Percentiles rank a stretch among this genome's conserved stretches.
Conservation (phyloP, 92 coral and sea anemone genomes). For the Epizoanthus scotinus region DNA sequence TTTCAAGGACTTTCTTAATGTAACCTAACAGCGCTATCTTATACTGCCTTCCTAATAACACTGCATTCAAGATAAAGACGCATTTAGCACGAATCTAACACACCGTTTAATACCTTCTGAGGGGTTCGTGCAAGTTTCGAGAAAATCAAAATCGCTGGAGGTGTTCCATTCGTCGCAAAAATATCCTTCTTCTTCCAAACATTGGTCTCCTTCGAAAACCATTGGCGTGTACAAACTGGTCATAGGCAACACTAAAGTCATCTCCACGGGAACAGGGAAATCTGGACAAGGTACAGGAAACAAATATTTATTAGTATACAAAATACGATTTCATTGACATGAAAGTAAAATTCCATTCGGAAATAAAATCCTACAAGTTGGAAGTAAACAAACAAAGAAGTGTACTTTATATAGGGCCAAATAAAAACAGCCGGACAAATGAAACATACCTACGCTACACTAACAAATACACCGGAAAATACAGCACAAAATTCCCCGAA, state of each 20-base stretch:
- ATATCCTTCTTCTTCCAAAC: constrained; percentile 80
- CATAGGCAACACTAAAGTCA: constrained; percentile 86
- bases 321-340: constrained; percentile 41
- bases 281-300: constrained; percentile 42
- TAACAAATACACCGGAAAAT: constrained; percentile 72
- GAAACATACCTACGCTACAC: constrained; percentile 67
- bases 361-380: constrained; percentile 46
- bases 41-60: constrained; percentile 29
- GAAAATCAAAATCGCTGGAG: constrained; percentile 82
- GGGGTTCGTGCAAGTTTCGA: constrained; percentile 68
- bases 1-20: constrained; percentile 33
- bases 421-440: constrained; percentile 45
- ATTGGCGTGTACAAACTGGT: constrained; percentile 68
- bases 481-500: constrained; percentile 57
- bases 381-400: constrained; percentile 40
- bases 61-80: constrained; percentile 20
- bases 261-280: constrained; percentile 48
- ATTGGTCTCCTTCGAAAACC: constrained; percentile 81
- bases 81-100: constrained; percentile 24
- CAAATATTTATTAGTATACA: constrained; percentile 49
- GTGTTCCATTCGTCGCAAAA: constrained; percentile 90
- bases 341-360: constrained; percentile 55
- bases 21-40: constrained; percentile 30
- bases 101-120: constrained; percentile 69
- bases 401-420: background rate